phyloP scores from a whole-genome alignment of 2,113 vertebrate species.

The Myotis lucifugus region DNA sequence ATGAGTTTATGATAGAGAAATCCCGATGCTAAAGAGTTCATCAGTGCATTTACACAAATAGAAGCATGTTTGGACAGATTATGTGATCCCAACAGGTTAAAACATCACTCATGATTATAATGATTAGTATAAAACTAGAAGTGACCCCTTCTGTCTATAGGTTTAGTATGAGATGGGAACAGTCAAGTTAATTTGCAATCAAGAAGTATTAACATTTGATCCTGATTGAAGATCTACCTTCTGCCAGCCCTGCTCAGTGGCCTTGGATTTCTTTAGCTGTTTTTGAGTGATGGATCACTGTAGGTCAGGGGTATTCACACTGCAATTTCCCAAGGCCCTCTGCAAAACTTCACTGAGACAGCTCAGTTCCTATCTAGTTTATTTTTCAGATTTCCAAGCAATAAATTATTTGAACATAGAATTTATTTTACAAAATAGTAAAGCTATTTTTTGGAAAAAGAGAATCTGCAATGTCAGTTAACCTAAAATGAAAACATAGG shows the following conservation, averaged over 20 bases:
- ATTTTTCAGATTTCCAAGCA: background rate
- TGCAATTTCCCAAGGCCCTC: no score
- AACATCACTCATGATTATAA: background rate
- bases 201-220: background rate
- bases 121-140: background rate
- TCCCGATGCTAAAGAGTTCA: background rate
- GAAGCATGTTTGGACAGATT: conserved; percentile 17
- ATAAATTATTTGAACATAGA: background rate
- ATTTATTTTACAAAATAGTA: background rate
- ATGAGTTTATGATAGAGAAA: background rate
- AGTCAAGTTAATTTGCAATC: background rate
- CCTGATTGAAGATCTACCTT: background rate
- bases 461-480: background rate
- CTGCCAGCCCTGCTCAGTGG: background rate
- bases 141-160: background rate
- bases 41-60: background rate
- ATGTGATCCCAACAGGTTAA: conserved; percentile 5
- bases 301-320: accelerated
- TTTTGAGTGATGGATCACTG: no score
- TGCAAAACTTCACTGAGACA: accelerated
- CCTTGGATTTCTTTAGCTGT: background rate
- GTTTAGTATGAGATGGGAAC: background rate
- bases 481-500: background rate
- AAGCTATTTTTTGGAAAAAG: background rate
- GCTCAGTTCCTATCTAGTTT: background rate